Evolutionary conservation across 2,797 vertebrate species (phyloP).

Genomic region (Amniataba percoides): DNA sequence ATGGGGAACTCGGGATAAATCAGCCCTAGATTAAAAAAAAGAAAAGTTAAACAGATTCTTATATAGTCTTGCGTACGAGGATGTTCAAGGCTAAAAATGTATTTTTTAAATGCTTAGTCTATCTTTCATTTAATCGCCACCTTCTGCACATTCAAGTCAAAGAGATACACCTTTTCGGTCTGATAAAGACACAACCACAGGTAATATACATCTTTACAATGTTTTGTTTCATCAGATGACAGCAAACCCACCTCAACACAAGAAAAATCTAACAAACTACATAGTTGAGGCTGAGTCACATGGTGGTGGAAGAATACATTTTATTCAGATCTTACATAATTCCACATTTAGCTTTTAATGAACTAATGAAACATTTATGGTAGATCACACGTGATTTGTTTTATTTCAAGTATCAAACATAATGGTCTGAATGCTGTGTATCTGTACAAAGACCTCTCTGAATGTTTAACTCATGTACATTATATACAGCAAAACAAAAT

Average conservation of each 20-base stretch:
- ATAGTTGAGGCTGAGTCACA: background rate
- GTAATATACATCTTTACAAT: background rate
- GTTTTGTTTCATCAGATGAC: background rate
- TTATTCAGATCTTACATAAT: constrained; percentile 44
- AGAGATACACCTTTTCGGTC: background rate
- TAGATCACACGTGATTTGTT: background rate
- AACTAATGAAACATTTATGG: constrained; percentile 2
- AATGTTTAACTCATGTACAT: constrained; percentile 4
- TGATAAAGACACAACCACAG: background rate
- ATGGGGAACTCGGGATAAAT: too few species aligned
- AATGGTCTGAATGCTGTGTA: constrained; percentile 3
- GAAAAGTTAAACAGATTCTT: too few species aligned
- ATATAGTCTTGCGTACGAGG: too few species aligned
- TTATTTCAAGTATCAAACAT: constrained; percentile 40
- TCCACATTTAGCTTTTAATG: constrained; percentile 2
- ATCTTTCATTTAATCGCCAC: too few species aligned
- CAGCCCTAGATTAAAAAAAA: too few species aligned
- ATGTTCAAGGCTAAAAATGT: too few species aligned
- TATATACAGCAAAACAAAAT: constrained; percentile 17
- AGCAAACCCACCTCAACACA: background rate
- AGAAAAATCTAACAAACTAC: background rate
- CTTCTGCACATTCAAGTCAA: too few species aligned
- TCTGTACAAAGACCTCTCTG: constrained; percentile 8
- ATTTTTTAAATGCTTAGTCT: too few species aligned
- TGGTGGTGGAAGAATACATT: constrained; percentile 14